These are phyloP conservation scores for Hydropsyche betteni DNA, from an alignment of 2,888 invertebrate species.

Conservation along the genomic window DNA sequence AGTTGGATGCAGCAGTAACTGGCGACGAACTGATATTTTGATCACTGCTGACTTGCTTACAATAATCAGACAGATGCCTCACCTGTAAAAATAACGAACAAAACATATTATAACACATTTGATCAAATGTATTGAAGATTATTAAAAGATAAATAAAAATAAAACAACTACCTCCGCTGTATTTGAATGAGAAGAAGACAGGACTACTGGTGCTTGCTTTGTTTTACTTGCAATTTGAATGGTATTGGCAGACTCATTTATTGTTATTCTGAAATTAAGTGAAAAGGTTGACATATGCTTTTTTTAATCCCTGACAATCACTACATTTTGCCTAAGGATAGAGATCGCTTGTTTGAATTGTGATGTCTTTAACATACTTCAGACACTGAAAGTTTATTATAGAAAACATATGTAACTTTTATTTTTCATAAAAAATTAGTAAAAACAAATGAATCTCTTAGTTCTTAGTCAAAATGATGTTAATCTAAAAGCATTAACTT, in stretches of 20 bases:
- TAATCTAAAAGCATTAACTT: too few species aligned
- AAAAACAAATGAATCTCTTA: too few species aligned
- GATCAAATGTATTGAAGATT: neutral
- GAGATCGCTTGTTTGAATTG: too few species aligned
- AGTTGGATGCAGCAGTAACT: slow-evolving; percentile 50
- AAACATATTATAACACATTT: slow-evolving; percentile 3
- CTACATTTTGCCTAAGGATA: too few species aligned
- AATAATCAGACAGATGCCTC: slow-evolving; percentile 54
- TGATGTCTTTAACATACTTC: too few species aligned
- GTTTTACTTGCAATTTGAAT: slow-evolving; percentile 29
- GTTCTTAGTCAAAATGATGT: too few species aligned
- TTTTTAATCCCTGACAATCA: too few species aligned
- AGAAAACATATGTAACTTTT: too few species aligned
- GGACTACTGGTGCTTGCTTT: slow-evolving; percentile 11
- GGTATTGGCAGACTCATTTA: slow-evolving; percentile 4
- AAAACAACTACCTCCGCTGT: slow-evolving; percentile 55
- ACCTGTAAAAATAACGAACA: slow-evolving; percentile 42
- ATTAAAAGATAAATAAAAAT: neutral
- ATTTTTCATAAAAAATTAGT: too few species aligned
- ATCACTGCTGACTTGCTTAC: slow-evolving; percentile 55
- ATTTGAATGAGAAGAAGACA: slow-evolving; percentile 24
- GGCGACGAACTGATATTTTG: slow-evolving; percentile 47
- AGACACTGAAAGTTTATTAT: too few species aligned
- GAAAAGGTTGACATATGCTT: too few species aligned
- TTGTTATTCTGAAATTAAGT: slow-evolving; percentile 18